Conservation (phyloP, 2,888 invertebrate genomes). For the Drosophila koepferae region DNA sequence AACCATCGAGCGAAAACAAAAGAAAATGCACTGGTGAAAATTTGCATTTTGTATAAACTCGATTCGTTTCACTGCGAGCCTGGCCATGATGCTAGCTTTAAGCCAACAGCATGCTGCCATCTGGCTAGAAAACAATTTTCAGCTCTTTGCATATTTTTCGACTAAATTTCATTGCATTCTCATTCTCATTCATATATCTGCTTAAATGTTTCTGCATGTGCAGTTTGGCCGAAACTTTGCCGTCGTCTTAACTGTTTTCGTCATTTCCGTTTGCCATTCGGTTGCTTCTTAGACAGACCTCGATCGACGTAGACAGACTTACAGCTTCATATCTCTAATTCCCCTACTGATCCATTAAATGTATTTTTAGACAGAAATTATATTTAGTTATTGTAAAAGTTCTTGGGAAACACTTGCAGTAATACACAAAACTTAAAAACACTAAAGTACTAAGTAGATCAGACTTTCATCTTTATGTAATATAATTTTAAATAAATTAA, state of each 20-base stretch:
- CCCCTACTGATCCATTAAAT: conserved; percentile 6
- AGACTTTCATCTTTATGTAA: background rate
- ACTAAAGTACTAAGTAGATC: too few relatives aligned
- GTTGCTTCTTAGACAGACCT: conserved; percentile 3
- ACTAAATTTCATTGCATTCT: conserved; percentile 37
- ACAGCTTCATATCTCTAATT: conserved; percentile 1
- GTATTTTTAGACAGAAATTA: conserved; percentile 5
- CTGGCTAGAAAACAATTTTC: conserved; percentile 19
- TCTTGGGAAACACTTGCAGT: conserved; percentile 6
- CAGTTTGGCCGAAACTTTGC: conserved; percentile 10
- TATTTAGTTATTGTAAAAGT: conserved; percentile 4
- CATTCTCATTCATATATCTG: conserved; percentile 22
- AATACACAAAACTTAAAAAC: background rate
- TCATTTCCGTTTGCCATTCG: conserved; percentile 31
- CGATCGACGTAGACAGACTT: background rate
- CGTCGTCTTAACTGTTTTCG: conserved; percentile 31
- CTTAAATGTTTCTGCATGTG: conserved; percentile 33
- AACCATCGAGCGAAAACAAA: conserved; percentile 58
- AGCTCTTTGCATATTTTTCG: conserved; percentile 53
- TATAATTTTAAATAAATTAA: background rate
- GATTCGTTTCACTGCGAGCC: conserved; percentile 21
- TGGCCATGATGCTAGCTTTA: conserved; percentile 42
- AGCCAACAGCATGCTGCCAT: conserved; percentile 20
- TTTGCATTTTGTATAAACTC: conserved; percentile 60
- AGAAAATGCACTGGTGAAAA: conserved; percentile 68